Conservation (phyloP, 2,888 invertebrate species). For the Dichetophora obliterata region DNA sequence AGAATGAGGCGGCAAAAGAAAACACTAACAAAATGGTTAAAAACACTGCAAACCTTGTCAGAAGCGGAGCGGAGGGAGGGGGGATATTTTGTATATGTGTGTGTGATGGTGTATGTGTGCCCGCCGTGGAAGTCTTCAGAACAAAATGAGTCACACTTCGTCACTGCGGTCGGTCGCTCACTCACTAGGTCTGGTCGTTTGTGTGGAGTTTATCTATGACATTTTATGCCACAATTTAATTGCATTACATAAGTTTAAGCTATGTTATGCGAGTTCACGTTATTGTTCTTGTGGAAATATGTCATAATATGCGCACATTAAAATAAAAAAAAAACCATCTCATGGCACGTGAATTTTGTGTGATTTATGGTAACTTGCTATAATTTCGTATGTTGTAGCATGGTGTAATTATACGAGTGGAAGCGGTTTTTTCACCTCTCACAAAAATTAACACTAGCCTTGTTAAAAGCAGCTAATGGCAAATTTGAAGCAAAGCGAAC, state of each 20-base stretch:
- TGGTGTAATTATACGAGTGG: no score
- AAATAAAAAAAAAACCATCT: no score
- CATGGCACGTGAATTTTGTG: no score
- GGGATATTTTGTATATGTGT: background rate
- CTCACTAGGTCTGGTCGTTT: background rate
- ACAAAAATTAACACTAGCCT: no score
- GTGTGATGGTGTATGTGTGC: background rate
- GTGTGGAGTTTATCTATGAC: conserved; percentile 12
- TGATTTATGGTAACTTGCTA: no score
- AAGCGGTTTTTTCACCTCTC: no score
- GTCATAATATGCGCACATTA: no score
- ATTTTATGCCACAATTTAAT: conserved; percentile 29
- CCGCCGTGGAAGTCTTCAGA: background rate
- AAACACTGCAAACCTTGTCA: background rate
- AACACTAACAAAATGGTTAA: conserved; percentile 4
- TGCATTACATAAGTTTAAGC: conserved; percentile 15
- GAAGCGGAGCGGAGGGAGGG: no score
- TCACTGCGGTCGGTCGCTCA: background rate
- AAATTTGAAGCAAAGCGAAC: no score
- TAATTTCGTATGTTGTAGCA: no score
- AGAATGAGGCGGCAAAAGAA: background rate
- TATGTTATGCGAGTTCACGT: background rate
- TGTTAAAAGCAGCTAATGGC: no score
- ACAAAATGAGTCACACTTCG: conserved; percentile 11
- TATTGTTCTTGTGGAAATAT: background rate